Percentiles rank a stretch among this genome's conserved stretches.
Conservation (phyloP, 2,888 invertebrate species). For the Matsumyia berberina region DNA sequence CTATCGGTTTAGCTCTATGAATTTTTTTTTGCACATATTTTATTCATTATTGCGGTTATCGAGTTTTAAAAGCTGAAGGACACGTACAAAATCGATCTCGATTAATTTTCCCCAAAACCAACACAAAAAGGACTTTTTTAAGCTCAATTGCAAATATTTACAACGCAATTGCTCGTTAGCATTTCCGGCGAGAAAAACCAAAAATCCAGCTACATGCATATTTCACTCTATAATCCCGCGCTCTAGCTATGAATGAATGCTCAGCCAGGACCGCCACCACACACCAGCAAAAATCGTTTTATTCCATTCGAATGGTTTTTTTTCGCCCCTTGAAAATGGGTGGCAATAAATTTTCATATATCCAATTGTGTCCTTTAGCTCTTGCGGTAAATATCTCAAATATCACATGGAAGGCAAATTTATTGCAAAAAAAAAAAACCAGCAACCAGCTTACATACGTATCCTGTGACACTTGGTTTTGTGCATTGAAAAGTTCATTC, state of each 20-base stretch:
- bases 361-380: constrained; percentile 69
- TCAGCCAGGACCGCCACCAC: constrained; percentile 42
- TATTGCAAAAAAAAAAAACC: constrained; percentile 50
- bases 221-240: constrained; percentile 62
- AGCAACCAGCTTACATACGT: constrained; percentile 41
- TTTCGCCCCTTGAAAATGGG: constrained; percentile 18
- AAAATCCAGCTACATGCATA: constrained; percentile 35
- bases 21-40: constrained; percentile 32
- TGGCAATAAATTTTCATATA: constrained; percentile 72
- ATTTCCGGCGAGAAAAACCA: constrained; percentile 25
- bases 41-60: constrained; percentile 43
- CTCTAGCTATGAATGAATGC: constrained; percentile 59
- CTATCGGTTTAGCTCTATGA: constrained; percentile 35
- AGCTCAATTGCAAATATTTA: constrained; percentile 59
- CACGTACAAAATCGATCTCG: constrained; percentile 17
- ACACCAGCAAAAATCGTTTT: constrained; percentile 43
- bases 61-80: constrained; percentile 21
- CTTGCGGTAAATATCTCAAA: constrained; percentile 72
- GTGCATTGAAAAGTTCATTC: constrained; percentile 63
- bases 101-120: constrained; percentile 25
- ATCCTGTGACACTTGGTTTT: constrained; percentile 60
- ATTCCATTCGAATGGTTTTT: constrained; percentile 38
- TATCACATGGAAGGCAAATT: constrained; percentile 58
- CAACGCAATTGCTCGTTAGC: constrained; percentile 37
- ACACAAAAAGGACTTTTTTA: constrained; percentile 14